Evolutionary conservation across 2,797 vertebrate species (phyloP).

Genomic region (Sebastes jordani): DNA sequence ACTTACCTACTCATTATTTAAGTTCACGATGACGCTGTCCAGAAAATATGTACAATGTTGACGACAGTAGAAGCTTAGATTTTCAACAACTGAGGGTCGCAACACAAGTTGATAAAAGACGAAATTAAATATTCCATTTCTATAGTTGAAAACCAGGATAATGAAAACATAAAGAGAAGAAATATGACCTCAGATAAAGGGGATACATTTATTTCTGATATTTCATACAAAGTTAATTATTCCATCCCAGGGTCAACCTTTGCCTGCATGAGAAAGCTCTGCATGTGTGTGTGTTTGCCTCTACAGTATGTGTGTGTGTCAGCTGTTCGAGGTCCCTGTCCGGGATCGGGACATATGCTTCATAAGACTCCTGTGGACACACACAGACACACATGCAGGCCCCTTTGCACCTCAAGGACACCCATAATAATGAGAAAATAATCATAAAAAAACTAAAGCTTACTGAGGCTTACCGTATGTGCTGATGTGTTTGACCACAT

Average conservation of each 20-base stretch:
- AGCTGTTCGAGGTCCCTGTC: conserved; percentile 58
- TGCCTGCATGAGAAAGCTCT: conserved; percentile 24
- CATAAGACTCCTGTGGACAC: conserved; percentile 64
- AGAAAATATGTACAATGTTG: not conserved
- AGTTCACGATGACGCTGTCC: not conserved
- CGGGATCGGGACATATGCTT: conserved; percentile 68
- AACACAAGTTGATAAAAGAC: not conserved
- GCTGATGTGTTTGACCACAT: conserved; percentile 23
- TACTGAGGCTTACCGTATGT: not conserved
- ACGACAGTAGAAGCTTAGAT: not conserved
- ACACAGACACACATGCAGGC: conserved; percentile 35
- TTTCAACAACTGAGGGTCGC: not conserved
- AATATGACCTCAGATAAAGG: not conserved
- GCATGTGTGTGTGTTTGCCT: not conserved
- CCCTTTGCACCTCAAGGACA: conserved; percentile 34
- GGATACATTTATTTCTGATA: not conserved
- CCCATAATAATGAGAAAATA: conserved; percentile 3
- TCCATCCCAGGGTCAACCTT: conserved; percentile 43
- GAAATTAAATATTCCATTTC: not conserved
- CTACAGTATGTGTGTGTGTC: conserved; percentile 16
- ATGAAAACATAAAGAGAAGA: not conserved
- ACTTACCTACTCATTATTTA: not conserved
- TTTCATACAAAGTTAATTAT: not conserved
- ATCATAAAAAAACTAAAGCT: not conserved
- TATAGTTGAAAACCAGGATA: not conserved